phyloP scores from a whole-genome alignment of 2,888 invertebrate species.

The Neoascia interrupta region DNA sequence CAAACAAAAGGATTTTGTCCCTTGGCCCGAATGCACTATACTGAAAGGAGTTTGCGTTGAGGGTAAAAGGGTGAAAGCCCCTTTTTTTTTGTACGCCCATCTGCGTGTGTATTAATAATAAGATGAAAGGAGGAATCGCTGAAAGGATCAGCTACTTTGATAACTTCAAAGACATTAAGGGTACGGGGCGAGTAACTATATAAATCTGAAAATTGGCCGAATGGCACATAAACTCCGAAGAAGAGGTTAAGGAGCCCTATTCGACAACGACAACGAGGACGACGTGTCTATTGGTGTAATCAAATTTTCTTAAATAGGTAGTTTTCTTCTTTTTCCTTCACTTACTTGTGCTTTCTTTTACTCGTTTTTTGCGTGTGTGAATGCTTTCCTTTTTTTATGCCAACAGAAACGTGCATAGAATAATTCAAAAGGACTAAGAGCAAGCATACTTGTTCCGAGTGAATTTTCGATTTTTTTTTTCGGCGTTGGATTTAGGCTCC shows the following conservation, averaged over 20 bases:
- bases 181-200: slow-evolving; percentile 6
- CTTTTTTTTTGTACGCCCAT: slow-evolving; percentile 33
- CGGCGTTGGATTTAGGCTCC: no score
- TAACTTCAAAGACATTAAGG: slow-evolving; percentile 60
- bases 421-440: slow-evolving; percentile 5
- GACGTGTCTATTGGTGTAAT: slow-evolving; percentile 66
- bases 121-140: slow-evolving; percentile 60
- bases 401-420: slow-evolving; percentile 45
- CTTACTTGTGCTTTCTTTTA: no score
- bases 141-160: slow-evolving; percentile 48
- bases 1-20: slow-evolving; percentile 35
- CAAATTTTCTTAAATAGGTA: slow-evolving; percentile 64
- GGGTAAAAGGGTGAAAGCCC: slow-evolving; percentile 44
- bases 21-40: no score
- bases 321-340: no score
- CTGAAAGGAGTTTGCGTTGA: no score
- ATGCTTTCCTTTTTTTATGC: no score
- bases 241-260: no score
- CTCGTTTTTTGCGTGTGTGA: not conserved
- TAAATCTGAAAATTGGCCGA: slow-evolving; percentile 59
- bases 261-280: no score
- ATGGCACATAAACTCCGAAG: slow-evolving; percentile 33
- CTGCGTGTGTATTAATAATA: slow-evolving; percentile 53
- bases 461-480: no score
- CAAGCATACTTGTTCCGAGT: not conserved